Evolutionary conservation across 1,140 invertebrate species (phyloP), one percentile per base, ranked within the genome.

Genomic region (Drosophila sulfurigaster): DNA sequence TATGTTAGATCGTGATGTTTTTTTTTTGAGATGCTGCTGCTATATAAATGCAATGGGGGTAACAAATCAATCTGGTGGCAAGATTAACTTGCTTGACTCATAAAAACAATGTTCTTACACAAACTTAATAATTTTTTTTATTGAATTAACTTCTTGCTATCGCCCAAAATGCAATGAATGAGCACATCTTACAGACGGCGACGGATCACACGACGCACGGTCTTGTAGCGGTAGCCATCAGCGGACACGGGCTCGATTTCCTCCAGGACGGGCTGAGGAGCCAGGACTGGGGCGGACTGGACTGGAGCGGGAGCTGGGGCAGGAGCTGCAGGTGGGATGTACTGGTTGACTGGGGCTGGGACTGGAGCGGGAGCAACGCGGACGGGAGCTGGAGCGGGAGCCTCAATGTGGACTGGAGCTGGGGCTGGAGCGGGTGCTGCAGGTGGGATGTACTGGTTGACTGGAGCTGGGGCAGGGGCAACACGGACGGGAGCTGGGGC

Each of bases 211-310:
- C 86, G 81, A 51, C 86, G 86, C 51, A 82, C 60, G 54, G 86
- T 90, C 82, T 86, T 89, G 86, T 89, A 89, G 25, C 81, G 86
- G 81, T 89, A 89, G 25, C 86, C 86, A 68, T 89, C 86, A 30
- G 75, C 67, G 11, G 86, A 51, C 15, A 79, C 64, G 66, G 87
- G 86, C 58, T 89, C 86, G 62, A 89, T 90, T 59, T 89, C 81
- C 85, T 89, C 85, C 11, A 89, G 71, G 11, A 67, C 71, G 75
- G 81, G 68, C 51, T 88, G 83, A 16, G 85, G 76, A n/a, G 83
- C 83, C 67, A 75, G 28, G 5, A 81, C 62, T 56, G 62, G 67
- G 1, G 58, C 63, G 15, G 59, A 52, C 16, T 15, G 41, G 28
- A 60, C 38, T n/a, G 68, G 54, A 45, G 43, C 78, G 28, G 81